Conservation (phyloP, 2,888 invertebrate genomes). For the Aricia artaxerxes region DNA sequence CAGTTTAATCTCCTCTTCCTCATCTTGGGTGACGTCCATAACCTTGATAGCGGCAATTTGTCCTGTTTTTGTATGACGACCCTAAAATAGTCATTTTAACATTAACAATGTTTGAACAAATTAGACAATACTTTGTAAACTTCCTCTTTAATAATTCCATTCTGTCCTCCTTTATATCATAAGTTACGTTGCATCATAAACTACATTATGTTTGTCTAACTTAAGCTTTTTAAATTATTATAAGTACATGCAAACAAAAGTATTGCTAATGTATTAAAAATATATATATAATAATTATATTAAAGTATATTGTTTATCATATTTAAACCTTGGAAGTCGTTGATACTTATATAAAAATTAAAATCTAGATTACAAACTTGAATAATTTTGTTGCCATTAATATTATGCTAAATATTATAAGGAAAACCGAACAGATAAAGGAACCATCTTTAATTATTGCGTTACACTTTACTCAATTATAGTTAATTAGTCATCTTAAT, state of each 20-base stretch:
- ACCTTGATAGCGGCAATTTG: slow-evolving; percentile 99
- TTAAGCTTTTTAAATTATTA: background rate
- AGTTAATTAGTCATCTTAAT: background rate
- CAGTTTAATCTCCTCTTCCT: slow-evolving; percentile 99
- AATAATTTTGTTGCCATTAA: background rate
- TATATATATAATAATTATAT: too few relatives aligned
- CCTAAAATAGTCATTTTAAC: slow-evolving; percentile 79
- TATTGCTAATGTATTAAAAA: background rate
- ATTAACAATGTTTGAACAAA: background rate
- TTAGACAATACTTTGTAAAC: background rate
- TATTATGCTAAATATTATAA: background rate
- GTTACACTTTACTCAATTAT: slow-evolving; percentile 23
- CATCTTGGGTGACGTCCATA: slow-evolving; percentile 99
- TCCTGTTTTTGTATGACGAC: slow-evolving; percentile 99
- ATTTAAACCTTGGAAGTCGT: background rate
- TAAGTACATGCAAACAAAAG: background rate
- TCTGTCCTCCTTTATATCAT: background rate
- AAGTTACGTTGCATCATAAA: background rate
- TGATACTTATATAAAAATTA: background rate
- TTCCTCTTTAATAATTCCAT: background rate
- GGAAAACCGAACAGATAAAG: background rate
- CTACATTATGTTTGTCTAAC: background rate
- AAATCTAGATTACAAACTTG: background rate
- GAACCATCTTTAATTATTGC: slow-evolving; percentile 10
- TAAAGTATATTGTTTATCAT: too few relatives aligned